Percentiles rank a stretch among this genome's conserved stretches.
Conservation (phyloP, 2,113 vertebrate genomes). For the Semnornis frantzii region DNA sequence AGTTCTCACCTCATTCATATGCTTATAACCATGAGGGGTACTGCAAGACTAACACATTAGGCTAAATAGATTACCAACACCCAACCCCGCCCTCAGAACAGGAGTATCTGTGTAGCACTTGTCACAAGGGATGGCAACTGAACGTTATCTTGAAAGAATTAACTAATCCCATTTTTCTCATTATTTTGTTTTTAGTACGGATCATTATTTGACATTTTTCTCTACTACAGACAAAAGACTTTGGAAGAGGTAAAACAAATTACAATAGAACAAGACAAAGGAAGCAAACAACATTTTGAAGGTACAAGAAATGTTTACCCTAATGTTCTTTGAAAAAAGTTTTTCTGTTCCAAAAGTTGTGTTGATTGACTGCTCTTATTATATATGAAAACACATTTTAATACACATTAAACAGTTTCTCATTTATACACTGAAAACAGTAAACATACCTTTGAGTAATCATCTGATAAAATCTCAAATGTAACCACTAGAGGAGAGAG, state of each 20-base stretch:
- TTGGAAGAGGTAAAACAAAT: neutral
- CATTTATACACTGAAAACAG: constrained; percentile 14
- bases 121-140: neutral
- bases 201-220: neutral
- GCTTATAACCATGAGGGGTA: neutral
- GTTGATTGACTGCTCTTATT: neutral
- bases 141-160: neutral
- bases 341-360: neutral
- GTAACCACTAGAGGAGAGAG: constrained; percentile 85
- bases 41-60: neutral
- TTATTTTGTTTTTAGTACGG: neutral
- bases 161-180: neutral
- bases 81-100: neutral
- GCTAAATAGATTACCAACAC: neutral
- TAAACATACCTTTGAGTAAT: constrained; percentile 95
- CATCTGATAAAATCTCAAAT: constrained; percentile 96
- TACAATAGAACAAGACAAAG: neutral
- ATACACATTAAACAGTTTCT: neutral
- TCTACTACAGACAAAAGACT: neutral
- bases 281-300: constrained; percentile 5
- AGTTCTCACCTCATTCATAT: neutral
- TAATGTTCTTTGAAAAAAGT: neutral
- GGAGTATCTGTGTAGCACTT: neutral
- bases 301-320: neutral
- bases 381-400: constrained; percentile 50